Conservation (phyloP, 2,888 invertebrate species). For the Branchinecta sandiegonensis region DNA sequence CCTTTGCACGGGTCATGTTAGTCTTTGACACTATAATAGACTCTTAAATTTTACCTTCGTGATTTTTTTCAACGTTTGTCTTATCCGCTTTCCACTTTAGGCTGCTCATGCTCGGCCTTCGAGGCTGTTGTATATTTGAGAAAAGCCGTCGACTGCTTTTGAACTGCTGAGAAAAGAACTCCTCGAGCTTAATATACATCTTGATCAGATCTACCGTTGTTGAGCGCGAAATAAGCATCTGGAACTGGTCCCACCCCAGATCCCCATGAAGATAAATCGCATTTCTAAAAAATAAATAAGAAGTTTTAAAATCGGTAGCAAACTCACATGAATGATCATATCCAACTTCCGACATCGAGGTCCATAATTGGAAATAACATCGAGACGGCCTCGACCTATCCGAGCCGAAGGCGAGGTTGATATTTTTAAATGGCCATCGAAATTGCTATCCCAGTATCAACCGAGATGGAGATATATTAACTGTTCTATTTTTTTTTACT, state of each 20-base stretch:
- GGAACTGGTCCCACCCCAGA: conserved; percentile 86
- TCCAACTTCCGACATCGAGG: too few relatives aligned
- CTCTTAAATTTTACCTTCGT: not conserved
- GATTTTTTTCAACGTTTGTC: not conserved
- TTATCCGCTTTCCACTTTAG: conserved; percentile 10
- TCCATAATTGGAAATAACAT: too few relatives aligned
- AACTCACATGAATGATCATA: too few relatives aligned
- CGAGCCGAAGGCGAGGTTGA: too few relatives aligned
- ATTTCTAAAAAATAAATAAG: conserved; percentile 42
- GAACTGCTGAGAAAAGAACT: conserved; percentile 96
- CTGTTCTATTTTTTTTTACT: too few relatives aligned
- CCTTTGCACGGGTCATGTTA: too few relatives aligned
- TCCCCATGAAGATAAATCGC: conserved; percentile 86
- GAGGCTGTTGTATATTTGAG: conserved; percentile 38
- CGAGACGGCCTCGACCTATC: too few relatives aligned
- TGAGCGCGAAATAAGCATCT: conserved; percentile 90
- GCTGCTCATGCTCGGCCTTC: conserved; percentile 23
- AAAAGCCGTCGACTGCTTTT: conserved; percentile 87
- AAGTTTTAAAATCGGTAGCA: not conserved
- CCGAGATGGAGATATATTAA: too few relatives aligned
- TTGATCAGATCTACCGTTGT: conserved; percentile 92
- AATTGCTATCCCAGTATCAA: too few relatives aligned
- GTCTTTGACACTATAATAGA: too few relatives aligned
- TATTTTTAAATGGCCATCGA: too few relatives aligned
- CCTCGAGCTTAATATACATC: conserved; percentile 90